Evolutionary conservation across 2,797 vertebrate species (phyloP).

Genomic region (Threskiornis aethiopicus): DNA sequence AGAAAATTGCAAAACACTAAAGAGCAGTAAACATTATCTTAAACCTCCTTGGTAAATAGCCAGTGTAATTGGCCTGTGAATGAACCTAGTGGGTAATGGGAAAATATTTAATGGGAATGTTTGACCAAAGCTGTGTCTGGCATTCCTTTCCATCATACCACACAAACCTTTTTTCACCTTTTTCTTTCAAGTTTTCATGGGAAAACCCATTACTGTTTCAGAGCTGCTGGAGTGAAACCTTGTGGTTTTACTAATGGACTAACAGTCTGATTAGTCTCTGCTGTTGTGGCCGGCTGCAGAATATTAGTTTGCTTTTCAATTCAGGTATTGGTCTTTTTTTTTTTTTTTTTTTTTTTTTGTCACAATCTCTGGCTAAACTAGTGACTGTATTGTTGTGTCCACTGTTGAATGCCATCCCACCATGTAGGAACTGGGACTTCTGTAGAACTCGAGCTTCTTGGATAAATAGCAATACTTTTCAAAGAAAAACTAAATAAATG

Average conservation of each 20-base stretch:
- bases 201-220: slow-evolving; percentile 45
- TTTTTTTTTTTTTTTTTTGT: neutral
- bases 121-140: slow-evolving; percentile 63
- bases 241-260: slow-evolving; percentile 33
- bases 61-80: slow-evolving; percentile 60
- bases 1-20: slow-evolving; percentile 32
- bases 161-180: slow-evolving; percentile 61
- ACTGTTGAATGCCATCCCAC: neutral
- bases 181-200: slow-evolving; percentile 65
- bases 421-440: neutral
- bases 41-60: slow-evolving; percentile 48
- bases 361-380: neutral
- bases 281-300: neutral
- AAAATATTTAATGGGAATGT: slow-evolving; percentile 60
- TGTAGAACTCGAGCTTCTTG: neutral
- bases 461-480: neutral
- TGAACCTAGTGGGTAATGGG: slow-evolving; percentile 65
- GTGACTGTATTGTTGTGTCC: neutral
- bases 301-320: neutral
- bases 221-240: slow-evolving; percentile 38
- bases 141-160: slow-evolving; percentile 68
- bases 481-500: neutral
- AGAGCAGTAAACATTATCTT: slow-evolving; percentile 48
- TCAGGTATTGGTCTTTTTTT: neutral
- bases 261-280: neutral